Evolutionary conservation across 2,888 invertebrate genomes (phyloP).

Genomic region (Brachypalpus laphriformis): DNA sequence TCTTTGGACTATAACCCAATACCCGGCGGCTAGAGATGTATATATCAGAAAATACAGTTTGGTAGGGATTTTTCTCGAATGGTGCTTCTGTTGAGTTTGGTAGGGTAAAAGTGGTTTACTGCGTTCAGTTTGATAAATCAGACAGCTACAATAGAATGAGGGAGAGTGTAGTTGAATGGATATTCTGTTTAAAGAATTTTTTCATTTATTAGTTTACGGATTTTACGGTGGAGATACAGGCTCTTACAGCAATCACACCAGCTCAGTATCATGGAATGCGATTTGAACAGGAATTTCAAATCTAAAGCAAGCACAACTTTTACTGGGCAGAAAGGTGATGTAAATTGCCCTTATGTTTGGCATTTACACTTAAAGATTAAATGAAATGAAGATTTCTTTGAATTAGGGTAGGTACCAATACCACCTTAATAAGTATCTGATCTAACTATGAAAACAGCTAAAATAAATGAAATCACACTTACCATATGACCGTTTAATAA

Average conservation of each 20-base stretch:
- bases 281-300: too few relatives aligned
- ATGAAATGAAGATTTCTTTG: too few relatives aligned
- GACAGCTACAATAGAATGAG: constrained; percentile 8
- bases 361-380: too few relatives aligned
- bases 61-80: constrained; percentile 14
- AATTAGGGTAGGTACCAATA: too few relatives aligned
- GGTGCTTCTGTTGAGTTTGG: background rate
- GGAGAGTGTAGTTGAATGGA: constrained; percentile 24
- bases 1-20: constrained; percentile 44
- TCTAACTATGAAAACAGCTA: too few relatives aligned
- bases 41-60: constrained; percentile 42
- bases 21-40: constrained; percentile 43
- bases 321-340: too few relatives aligned
- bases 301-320: too few relatives aligned
- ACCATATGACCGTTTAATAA: too few relatives aligned
- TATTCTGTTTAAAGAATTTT: constrained; percentile 2
- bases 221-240: background rate
- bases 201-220: background rate
- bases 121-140: constrained; percentile 4
- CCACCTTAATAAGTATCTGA: too few relatives aligned
- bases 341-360: too few relatives aligned
- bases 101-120: constrained; percentile 33
- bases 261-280: background rate
- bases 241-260: background rate
- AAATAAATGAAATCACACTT: too few relatives aligned